Percentiles rank a stretch among this genome's conserved stretches.
These are phyloP conservation scores for Solenopsis invicta DNA, from an alignment of 1,140 invertebrate genomes.

Conservation along the genomic window DNA sequence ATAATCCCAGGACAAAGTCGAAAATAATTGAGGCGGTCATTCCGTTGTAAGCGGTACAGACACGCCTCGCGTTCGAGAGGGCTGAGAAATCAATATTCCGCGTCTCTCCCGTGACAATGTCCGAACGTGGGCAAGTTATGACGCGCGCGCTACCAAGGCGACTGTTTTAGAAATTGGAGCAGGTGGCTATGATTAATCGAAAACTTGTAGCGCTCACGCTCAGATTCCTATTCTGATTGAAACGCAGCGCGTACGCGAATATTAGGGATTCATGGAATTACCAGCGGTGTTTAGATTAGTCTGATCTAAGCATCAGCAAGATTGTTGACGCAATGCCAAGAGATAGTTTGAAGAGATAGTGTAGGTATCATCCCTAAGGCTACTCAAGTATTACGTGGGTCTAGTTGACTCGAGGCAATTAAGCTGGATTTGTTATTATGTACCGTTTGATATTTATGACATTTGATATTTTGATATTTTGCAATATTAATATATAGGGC, in stretches of 20 bases:
- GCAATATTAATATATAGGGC: background rate
- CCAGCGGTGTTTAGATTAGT: background rate
- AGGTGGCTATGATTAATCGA: slow-evolving; percentile 60
- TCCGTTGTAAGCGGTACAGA: slow-evolving; percentile 42
- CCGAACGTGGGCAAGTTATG: slow-evolving; percentile 64
- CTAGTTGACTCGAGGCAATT: background rate
- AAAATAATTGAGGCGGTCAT: slow-evolving; percentile 35
- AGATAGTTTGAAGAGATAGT: background rate
- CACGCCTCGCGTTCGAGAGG: slow-evolving; percentile 9
- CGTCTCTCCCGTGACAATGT: slow-evolving; percentile 56
- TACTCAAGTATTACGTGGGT: background rate
- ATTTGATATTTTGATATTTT: too few species aligned
- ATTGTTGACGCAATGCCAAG: background rate
- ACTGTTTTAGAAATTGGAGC: slow-evolving; percentile 63
- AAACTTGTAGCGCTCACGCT: slow-evolving; percentile 59
- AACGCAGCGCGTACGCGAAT: background rate
- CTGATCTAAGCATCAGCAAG: background rate
- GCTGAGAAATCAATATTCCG: slow-evolving; percentile 69
- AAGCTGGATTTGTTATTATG: background rate
- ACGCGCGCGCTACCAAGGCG: slow-evolving; percentile 65
- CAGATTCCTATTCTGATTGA: background rate
- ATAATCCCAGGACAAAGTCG: background rate
- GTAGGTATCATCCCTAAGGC: too few species aligned
- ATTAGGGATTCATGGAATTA: slow-evolving; percentile 18
- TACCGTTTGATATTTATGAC: background rate